These are phyloP conservation scores for Cotesia chilonis DNA, from an alignment of 1,140 invertebrate species.

Conservation along the genomic window DNA sequence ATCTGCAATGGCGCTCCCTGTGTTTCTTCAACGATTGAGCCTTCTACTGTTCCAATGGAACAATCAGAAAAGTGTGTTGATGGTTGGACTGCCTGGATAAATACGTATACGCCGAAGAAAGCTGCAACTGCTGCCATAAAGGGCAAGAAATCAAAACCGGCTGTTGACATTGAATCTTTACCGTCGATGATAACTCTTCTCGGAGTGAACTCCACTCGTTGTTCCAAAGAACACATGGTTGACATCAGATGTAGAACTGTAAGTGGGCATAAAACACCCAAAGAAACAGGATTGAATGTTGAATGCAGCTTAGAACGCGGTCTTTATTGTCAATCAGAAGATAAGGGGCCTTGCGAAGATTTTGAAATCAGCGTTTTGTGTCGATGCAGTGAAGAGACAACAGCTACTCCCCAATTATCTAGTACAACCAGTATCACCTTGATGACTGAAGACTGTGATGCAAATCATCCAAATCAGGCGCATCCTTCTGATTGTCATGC, in stretches of 20 bases:
- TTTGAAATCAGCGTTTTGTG: constrained; percentile 80
- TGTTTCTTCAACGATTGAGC: constrained; percentile 50
- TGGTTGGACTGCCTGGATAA: constrained; percentile 83
- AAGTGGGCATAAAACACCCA: constrained; percentile 69
- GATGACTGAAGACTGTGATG: constrained; percentile 50
- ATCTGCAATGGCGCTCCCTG: constrained; percentile 78
- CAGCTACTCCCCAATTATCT: constrained; percentile 12
- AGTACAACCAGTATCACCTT: constrained; percentile 22
- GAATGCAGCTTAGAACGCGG: constrained; percentile 78
- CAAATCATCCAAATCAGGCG: constrained; percentile 59
- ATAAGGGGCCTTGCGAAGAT: constrained; percentile 68
- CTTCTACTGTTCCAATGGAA: constrained; percentile 52
- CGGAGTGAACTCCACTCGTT: constrained; percentile 63
- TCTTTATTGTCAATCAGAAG: constrained; percentile 70
- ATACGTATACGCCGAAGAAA: constrained; percentile 66
- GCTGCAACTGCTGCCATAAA: constrained; percentile 51
- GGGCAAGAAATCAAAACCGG: constrained; percentile 33
- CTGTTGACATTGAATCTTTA: constrained; percentile 71
- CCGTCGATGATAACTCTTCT: constrained; percentile 66
- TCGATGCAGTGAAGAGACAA: constrained; percentile 62
- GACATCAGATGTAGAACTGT: constrained; percentile 80
- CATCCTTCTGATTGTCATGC: constrained; percentile 69
- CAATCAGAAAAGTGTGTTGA: constrained; percentile 65
- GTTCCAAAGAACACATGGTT: constrained; percentile 70
- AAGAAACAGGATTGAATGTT: constrained; percentile 76